A percentile compares a stretch with the other conserved stretches of the same genome.
phyloP scores from a whole-genome alignment of 2,113 vertebrate genomes.

The Equus quagga region DNA sequence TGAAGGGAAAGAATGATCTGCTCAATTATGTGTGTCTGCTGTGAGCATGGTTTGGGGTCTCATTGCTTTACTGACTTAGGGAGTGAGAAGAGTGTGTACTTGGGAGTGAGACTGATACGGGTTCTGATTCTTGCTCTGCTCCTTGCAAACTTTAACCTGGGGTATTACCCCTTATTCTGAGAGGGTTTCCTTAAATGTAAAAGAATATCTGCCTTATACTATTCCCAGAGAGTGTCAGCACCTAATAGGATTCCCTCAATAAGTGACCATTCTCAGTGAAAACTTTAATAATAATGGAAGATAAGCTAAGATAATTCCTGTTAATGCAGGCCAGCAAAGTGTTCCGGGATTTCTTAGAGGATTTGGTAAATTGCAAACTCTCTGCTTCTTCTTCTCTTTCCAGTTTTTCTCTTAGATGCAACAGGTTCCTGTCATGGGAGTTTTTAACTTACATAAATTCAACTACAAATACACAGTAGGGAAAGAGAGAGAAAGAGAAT shows the following conservation, averaged over 20 bases:
- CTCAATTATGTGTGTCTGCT: background rate
- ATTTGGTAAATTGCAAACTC: background rate
- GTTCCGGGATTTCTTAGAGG: background rate
- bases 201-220: background rate
- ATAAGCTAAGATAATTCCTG: background rate
- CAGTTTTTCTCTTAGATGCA: conserved; percentile 9
- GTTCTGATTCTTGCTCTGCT: background rate
- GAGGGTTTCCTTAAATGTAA: background rate
- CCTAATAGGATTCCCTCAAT: background rate
- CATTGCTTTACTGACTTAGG: background rate
- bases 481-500: background rate
- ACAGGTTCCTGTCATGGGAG: background rate
- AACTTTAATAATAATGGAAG: background rate
- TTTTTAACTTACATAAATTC: conserved; percentile 26
- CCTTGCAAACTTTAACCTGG: background rate
- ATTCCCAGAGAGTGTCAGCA: background rate
- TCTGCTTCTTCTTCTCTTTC: conserved; percentile 7
- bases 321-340: background rate
- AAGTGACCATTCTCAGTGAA: background rate
- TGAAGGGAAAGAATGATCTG: background rate
- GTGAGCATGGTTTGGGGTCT: background rate
- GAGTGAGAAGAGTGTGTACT: background rate
- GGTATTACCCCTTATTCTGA: background rate
- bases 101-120: background rate
- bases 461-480: background rate